Base-by-base conservation (phyloP, 2,797 vertebrate species). In the Gymnothorax reevesii region DNA sequence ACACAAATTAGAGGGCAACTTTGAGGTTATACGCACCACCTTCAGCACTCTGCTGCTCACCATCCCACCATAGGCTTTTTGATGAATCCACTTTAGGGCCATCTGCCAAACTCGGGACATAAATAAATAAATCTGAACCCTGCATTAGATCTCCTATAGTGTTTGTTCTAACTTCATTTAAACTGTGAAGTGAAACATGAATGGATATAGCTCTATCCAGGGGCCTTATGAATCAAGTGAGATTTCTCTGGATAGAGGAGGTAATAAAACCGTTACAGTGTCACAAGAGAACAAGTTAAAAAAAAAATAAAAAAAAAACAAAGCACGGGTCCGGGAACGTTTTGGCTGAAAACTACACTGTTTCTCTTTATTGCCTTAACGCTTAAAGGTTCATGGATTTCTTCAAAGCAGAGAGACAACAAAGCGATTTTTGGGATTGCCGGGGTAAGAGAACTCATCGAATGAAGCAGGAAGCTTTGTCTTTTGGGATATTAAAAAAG, bases 321-420 rank as follows among this genome's bases (percentile, higher is more conserved):
- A 85, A 71, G 10, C 5, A 4, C 42, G 52, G 87, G 66, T 83
- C 49, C 42, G 82, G 82, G 52, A 83, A 59, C 27, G n/a, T 60
- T 86, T 86, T 82, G 85, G 73, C 55, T 79, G 82, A 83, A 86
- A 71, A 87, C 83, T 62, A 71, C n/a, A 79, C 69, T 82, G 87
- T 86, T 86, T 88, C 83, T 85, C 55, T 86, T 88, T 86, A 84
- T 84, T 88, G 27, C 57, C 54, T 54, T 84, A 71, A 57, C 62
- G 75, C 87, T 84, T 85, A 86, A 25, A 80, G 80, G 87, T 66
- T 86, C 73, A 77, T 57, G 49, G 73, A 84, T 86, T 42, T 80
- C 79, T 22, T 60, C 42, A 82, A 84, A 80, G 85, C 87, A 27
- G 71, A 82, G 77, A 73, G 60, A 27, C 64, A 57, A 84, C 86